Evolutionary conservation across 1,140 invertebrate genomes (phyloP).

Genomic region (Saccostrea echinata): DNA sequence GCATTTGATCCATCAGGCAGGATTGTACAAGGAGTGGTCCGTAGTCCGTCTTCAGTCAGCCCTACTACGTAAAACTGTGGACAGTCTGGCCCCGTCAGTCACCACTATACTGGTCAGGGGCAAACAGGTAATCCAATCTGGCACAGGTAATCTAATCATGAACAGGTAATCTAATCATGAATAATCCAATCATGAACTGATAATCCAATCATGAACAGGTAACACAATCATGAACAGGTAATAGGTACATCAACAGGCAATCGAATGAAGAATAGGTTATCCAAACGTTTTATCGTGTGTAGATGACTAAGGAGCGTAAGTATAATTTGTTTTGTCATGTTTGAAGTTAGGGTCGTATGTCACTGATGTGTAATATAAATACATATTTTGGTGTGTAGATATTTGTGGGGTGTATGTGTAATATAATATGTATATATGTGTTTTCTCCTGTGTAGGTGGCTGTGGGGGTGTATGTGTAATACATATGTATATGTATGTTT

Average conservation of each 20-base stretch:
- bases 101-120: slow-evolving; percentile 97
- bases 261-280: too few relatives aligned
- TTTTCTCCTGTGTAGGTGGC: too few relatives aligned
- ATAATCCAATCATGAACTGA: neutral
- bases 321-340: too few relatives aligned
- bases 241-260: too few relatives aligned
- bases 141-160: neutral
- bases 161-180: neutral
- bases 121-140: neutral
- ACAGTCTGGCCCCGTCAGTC: slow-evolving; percentile 98
- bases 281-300: too few relatives aligned
- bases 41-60: slow-evolving; percentile 96
- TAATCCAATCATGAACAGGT: too few relatives aligned
- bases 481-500: neutral
- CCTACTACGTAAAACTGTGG: slow-evolving; percentile 94
- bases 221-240: neutral
- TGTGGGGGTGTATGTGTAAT: neutral
- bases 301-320: too few relatives aligned
- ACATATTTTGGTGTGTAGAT: too few relatives aligned
- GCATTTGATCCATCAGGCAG: slow-evolving; percentile 91
- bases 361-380: too few relatives aligned
- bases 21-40: slow-evolving; percentile 90
- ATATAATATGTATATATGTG: too few relatives aligned
- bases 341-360: too few relatives aligned
- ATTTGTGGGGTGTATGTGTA: too few relatives aligned